phyloP scores from a whole-genome alignment of 2,797 vertebrate genomes.

The Sardinella longiceps region DNA sequence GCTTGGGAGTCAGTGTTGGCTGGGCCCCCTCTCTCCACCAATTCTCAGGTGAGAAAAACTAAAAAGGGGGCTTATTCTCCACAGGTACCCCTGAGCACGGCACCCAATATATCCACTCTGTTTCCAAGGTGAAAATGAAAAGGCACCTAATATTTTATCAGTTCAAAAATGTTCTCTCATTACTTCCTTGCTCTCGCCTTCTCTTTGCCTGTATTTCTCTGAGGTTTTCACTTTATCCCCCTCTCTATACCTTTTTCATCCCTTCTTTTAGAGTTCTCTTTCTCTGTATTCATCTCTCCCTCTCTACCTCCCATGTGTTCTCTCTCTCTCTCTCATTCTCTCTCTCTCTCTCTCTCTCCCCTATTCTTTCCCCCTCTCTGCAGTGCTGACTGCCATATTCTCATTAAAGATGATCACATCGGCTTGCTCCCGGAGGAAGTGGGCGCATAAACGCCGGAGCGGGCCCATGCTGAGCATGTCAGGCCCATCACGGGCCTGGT shows the following conservation, averaged over 20 bases:
- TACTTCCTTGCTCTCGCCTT: background rate
- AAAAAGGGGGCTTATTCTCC: constrained; percentile 4
- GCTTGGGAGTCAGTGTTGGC: background rate
- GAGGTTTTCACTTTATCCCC: background rate
- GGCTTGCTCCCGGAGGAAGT: constrained; percentile 18
- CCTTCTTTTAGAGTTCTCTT: background rate
- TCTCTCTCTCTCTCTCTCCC: background rate
- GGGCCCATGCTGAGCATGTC: constrained; percentile 36
- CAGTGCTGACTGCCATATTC: constrained; percentile 23
- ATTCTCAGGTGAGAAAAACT: background rate
- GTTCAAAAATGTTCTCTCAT: background rate
- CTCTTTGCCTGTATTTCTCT: background rate
- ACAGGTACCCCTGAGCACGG: background rate
- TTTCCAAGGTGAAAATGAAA: constrained; percentile 22
- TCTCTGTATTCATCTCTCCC: background rate
- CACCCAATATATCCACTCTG: background rate
- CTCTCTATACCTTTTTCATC: background rate
- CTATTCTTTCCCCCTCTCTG: no score
- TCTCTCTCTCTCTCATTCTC: background rate
- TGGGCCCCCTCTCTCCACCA: background rate
- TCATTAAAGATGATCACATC: constrained; percentile 48
- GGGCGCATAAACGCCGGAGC: constrained; percentile 29
- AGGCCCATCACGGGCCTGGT: constrained; percentile 30
- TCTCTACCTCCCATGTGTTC: background rate
- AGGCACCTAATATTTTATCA: constrained; percentile 19